Percentiles rank a stretch among this genome's conserved stretches.
These are phyloP conservation scores for Hypsibius dujardini DNA, from an alignment of 1,140 invertebrate species.

Conservation along the genomic window DNA sequence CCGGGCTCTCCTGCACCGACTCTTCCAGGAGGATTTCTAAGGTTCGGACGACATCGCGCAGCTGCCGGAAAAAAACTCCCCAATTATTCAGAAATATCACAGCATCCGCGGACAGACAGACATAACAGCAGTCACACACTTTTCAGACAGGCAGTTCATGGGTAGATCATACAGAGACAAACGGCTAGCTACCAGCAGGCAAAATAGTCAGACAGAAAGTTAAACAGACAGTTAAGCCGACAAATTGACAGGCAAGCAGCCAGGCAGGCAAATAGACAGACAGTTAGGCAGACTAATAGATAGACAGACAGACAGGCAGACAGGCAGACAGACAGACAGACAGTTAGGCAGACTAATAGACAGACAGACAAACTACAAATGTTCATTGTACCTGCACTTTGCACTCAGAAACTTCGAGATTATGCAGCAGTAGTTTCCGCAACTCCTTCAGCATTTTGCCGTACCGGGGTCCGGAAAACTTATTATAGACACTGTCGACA, in stretches of 20 bases:
- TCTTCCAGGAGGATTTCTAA: neutral
- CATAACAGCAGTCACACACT: no score
- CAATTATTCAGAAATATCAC: no score
- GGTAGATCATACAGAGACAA: neutral
- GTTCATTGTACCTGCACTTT: neutral
- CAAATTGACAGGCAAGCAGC: no score
- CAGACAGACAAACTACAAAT: neutral
- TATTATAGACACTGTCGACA: no score
- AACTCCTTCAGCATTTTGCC: neutral
- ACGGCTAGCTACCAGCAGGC: constrained; percentile 25
- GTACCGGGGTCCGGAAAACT: neutral
- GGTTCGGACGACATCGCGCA: neutral
- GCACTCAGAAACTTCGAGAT: neutral
- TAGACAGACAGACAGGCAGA: no score
- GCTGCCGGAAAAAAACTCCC: neutral
- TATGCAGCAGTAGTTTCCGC: neutral
- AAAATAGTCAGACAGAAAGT: no score
- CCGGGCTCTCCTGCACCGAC: neutral
- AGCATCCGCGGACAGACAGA: no score
- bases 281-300: no score
- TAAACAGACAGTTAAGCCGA: no score
- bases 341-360: neutral
- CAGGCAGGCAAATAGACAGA: no score
- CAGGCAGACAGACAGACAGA: no score
- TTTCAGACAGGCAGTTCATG: no score